Percentiles rank a stretch among this genome's conserved stretches.
Conservation (phyloP, 2,888 invertebrate species). For the Cylindroiulus punctatus region DNA sequence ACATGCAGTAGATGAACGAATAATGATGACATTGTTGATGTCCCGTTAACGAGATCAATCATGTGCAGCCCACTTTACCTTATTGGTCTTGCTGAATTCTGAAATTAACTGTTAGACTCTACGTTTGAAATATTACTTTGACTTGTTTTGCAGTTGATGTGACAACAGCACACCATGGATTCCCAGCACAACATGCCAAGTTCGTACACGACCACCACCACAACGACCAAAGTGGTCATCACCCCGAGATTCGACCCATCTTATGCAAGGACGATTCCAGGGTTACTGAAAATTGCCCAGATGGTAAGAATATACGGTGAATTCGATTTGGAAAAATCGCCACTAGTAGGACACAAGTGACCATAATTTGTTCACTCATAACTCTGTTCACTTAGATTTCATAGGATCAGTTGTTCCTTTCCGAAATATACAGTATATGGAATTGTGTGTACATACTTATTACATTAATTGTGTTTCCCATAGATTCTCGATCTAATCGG, state of each 20-base stretch:
- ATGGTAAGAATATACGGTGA: conserved; percentile 70
- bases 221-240: conserved; percentile 68
- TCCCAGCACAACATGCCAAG: conserved; percentile 19
- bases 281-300: conserved; percentile 79
- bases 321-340: background rate
- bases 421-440: too few relatives aligned
- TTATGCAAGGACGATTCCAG: conserved; percentile 78
- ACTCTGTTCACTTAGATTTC: too few relatives aligned
- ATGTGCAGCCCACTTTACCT: background rate
- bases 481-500: conserved; percentile 70
- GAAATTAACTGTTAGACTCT: background rate
- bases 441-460: too few relatives aligned
- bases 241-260: conserved; percentile 76
- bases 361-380: too few relatives aligned
- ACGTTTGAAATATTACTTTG: background rate
- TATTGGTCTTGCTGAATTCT: background rate
- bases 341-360: too few relatives aligned
- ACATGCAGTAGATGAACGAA: background rate
- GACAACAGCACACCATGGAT: conserved; percentile 19
- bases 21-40: background rate
- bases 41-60: background rate
- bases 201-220: conserved; percentile 72
- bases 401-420: too few relatives aligned
- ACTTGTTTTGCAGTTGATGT: conserved; percentile 17
- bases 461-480: conserved; percentile 53